These are phyloP conservation scores for Mythimna impura DNA, from an alignment of 2,888 invertebrate species.

Conservation along the genomic window DNA sequence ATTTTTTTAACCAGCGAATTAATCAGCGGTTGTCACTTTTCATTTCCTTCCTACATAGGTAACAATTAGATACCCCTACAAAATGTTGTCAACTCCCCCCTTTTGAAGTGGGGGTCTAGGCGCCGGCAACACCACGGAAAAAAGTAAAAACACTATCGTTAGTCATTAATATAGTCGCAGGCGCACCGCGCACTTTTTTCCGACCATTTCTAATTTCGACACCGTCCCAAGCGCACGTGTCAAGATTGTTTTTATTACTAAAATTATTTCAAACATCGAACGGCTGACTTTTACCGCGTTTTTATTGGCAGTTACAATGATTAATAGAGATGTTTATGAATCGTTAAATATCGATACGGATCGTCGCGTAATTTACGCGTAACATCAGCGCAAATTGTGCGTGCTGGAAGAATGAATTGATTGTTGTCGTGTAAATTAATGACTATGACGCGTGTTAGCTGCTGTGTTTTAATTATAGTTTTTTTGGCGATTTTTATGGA, in stretches of 20 bases:
- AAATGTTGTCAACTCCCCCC: constrained; percentile 78
- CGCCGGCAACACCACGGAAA: constrained; percentile 83
- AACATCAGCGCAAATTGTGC: constrained; percentile 57
- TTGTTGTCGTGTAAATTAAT: constrained; percentile 63
- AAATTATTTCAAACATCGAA: constrained; percentile 50
- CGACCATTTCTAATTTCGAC: constrained; percentile 85
- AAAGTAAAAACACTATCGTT: constrained; percentile 87
- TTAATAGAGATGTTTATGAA: constrained; percentile 69
- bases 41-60: constrained; percentile 55
- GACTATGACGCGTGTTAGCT: constrained; percentile 64
- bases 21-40: constrained; percentile 48
- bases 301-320: constrained; percentile 63
- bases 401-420: constrained; percentile 59
- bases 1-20: constrained; percentile 25
- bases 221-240: constrained; percentile 77
- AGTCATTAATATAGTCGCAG: constrained; percentile 84
- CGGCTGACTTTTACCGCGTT: constrained; percentile 66
- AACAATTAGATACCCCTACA: constrained; percentile 39
- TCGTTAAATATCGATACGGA: constrained; percentile 62
- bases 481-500: constrained; percentile 70
- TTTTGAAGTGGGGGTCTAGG: constrained; percentile 85
- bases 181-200: constrained; percentile 80
- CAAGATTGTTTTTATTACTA: constrained; percentile 41
- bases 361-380: constrained; percentile 58
- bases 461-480: constrained; percentile 71